Evolutionary conservation across 2,113 vertebrate species (phyloP), one percentile per base, ranked within the genome.

Genomic region (Asarcornis scutulata): DNA sequence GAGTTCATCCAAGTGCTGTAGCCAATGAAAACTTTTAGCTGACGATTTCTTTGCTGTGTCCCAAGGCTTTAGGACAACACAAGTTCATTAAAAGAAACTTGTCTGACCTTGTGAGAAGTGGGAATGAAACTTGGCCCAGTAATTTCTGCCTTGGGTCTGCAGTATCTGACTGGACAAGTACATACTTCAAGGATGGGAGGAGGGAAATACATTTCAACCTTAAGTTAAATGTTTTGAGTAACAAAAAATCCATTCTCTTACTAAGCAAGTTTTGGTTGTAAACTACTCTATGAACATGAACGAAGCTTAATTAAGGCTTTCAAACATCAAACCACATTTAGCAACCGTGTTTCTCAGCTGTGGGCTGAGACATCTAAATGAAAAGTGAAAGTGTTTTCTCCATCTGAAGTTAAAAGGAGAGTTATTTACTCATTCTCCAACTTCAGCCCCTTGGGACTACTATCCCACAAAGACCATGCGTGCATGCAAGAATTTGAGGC

Each of bases 381-480:
- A 81, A 83, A 85, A 73, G 1, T 17, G 62, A 62, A 89, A 56
- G 40, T 88, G 74, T 80, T 79, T 95, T 87, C 46, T 55, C 31
- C 22, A 9, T 3, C 13, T 42, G 42, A 79, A 44, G 31, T 46
- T 69, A 52, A 90, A 90, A 68, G 56, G 42, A 79, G 55, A 67
- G 4, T 55, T 44, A 90, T 75, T 81, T 79, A 53, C 50, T 73
- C 64, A 48, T 64, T 75, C 75, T 53, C 11, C 53, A 48, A 62
- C 62, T 76, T 89, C 38, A 88, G 85, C 29, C 75, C 34, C 48
- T 58, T n/a, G 59, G 25, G 50, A 81, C 2, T 2, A 29, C 59
- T 40, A 18, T 7, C 36, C 42, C 31, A 0, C 36, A 0, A 0
- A 76, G 55, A 81, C 42, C 63, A 29, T 1, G 7, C 23, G 42